Percentiles rank a stretch among this genome's conserved stretches.
phyloP scores from a whole-genome alignment of 1,140 invertebrate genomes.

The Belonocnema kinseyi region DNA sequence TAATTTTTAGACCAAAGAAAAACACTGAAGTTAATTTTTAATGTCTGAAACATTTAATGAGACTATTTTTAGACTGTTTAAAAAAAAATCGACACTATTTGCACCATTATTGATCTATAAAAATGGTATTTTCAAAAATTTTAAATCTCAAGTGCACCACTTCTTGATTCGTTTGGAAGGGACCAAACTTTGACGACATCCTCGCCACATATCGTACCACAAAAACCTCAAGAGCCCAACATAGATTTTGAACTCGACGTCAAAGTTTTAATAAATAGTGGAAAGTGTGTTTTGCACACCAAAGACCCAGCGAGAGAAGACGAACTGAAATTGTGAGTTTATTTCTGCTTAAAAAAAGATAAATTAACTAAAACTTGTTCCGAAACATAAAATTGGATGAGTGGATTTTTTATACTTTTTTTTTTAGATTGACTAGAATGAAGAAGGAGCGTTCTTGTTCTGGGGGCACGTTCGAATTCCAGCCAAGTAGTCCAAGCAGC shows the following conservation, averaged over 20 bases:
- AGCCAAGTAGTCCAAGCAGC: constrained; percentile 76
- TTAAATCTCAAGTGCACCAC: constrained; percentile 59
- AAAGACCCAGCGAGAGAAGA: constrained; percentile 88
- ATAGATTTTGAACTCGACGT: constrained; percentile 98
- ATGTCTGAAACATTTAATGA: too few relatives aligned
- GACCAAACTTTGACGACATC: constrained; percentile 70
- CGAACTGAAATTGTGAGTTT: constrained; percentile 78
- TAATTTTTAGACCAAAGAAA: too few relatives aligned
- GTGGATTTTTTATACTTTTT: constrained; percentile 17
- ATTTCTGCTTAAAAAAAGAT: not conserved
- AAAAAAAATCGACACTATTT: too few relatives aligned
- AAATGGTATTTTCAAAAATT: too few relatives aligned
- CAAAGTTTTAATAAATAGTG: constrained; percentile 97
- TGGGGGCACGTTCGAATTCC: constrained; percentile 82
- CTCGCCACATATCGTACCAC: constrained; percentile 70
- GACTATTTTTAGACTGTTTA: too few relatives aligned
- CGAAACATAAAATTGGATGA: not conserved
- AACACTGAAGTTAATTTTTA: too few relatives aligned
- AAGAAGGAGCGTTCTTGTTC: constrained; percentile 84
- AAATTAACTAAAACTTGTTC: constrained; percentile 1
- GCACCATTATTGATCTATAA: too few relatives aligned
- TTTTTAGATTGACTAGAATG: constrained; percentile 76
- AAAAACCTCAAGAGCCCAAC: constrained; percentile 90
- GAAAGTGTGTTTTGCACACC: constrained; percentile 97
- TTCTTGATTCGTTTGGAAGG: constrained; percentile 66